Conservation (phyloP, 2,797 vertebrate species). For the Anguilla pacifica region DNA sequence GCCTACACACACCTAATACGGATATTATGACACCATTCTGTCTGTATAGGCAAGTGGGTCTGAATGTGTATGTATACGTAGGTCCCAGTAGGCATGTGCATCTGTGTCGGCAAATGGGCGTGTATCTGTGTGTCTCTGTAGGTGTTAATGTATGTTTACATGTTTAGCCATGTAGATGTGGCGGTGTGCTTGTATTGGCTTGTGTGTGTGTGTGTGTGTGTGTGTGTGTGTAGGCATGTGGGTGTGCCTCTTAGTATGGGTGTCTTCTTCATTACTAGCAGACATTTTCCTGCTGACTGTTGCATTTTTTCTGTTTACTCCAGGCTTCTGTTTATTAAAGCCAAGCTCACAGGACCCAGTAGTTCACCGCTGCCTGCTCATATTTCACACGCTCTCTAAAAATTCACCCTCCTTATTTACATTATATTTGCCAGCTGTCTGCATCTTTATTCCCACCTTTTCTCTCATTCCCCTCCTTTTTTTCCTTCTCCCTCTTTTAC, state of each 20-base stretch:
- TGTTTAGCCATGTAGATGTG: neutral
- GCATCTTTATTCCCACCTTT: neutral
- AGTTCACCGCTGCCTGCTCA: neutral
- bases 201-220: neutral
- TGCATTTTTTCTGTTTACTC: slow-evolving; percentile 18
- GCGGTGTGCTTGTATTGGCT: neutral
- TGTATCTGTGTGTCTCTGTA: neutral
- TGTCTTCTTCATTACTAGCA: neutral
- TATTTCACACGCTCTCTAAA: neutral
- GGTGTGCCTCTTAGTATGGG: neutral
- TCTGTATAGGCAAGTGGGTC: neutral
- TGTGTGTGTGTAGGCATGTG: neutral
- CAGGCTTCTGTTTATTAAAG: neutral
- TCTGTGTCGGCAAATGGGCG: neutral
- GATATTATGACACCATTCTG: neutral
- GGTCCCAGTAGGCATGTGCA: neutral
- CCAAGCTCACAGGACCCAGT: neutral
- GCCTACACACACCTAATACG: too few relatives aligned
- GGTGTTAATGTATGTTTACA: neutral
- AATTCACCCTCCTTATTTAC: neutral
- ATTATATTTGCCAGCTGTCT: neutral
- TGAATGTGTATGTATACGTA: neutral
- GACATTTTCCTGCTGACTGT: slow-evolving; percentile 4
- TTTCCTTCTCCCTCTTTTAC: neutral
- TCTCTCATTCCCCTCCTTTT: neutral